Percentiles rank a stretch among this genome's conserved stretches.
phyloP scores from a whole-genome alignment of 2,888 invertebrate genomes.

The Agonopterix arenella region DNA sequence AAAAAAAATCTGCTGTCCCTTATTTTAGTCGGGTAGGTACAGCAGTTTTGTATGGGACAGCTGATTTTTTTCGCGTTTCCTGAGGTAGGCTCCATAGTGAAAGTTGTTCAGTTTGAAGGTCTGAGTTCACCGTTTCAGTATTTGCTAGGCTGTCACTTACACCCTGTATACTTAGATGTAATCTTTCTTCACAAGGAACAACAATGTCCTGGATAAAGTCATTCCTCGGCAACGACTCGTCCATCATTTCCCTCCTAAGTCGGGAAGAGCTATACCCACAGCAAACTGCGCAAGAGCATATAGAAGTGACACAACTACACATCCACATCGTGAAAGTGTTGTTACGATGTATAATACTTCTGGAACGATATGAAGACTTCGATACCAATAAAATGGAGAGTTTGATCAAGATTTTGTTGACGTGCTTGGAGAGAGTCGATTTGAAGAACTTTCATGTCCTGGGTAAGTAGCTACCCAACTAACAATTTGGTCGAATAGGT shows the following conservation, averaged over 20 bases:
- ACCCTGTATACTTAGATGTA: not conserved
- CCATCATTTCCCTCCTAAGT: slow-evolving; percentile 48
- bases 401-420: slow-evolving; percentile 53
- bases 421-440: slow-evolving; percentile 56
- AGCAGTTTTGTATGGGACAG: no score
- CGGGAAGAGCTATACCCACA: slow-evolving; percentile 52
- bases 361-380: slow-evolving; percentile 39
- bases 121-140: no score
- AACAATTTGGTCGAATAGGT: no score
- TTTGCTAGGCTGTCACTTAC: no score
- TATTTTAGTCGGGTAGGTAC: no score
- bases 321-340: slow-evolving; percentile 58
- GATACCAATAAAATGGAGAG: slow-evolving; percentile 47
- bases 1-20: no score
- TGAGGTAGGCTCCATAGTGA: no score
- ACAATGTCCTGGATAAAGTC: slow-evolving; percentile 51
- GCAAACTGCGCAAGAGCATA: slow-evolving; percentile 48
- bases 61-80: no score
- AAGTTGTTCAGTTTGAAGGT: no score
- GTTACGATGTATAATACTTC: slow-evolving; percentile 37
- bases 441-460: slow-evolving; percentile 67
- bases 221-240: slow-evolving; percentile 52
- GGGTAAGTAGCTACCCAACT: slow-evolving; percentile 39
- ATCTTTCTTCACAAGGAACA: not conserved
- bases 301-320: slow-evolving; percentile 57